These are phyloP conservation scores for Podarcis muralis DNA, from an alignment of 2,113 vertebrate species.

Conservation along the genomic window DNA sequence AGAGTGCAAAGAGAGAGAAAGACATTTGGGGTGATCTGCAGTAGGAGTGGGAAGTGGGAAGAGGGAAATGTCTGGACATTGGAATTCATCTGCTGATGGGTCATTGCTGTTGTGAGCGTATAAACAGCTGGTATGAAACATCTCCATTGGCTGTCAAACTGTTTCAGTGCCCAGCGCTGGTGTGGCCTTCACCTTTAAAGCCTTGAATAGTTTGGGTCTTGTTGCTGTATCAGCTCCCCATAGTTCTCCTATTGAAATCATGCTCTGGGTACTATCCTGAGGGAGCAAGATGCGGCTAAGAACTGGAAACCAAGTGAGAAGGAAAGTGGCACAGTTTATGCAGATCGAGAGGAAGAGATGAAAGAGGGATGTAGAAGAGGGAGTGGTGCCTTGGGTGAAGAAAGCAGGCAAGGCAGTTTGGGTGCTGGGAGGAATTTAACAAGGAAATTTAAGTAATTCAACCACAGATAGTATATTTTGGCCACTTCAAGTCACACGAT, in stretches of 20 bases:
- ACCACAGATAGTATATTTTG: not conserved
- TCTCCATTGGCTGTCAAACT: not conserved
- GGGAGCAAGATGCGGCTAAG: not conserved
- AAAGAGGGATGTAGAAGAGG: not conserved
- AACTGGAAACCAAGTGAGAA: not conserved
- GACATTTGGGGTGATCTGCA: not conserved
- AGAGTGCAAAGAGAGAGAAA: not conserved
- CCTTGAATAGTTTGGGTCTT: not conserved
- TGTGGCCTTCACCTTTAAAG: not conserved
- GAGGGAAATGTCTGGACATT: not conserved
- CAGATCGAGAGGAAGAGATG: not conserved
- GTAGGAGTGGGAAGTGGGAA: not conserved
- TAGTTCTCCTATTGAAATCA: not conserved
- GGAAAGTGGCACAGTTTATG: not conserved
- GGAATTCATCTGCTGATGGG: not conserved
- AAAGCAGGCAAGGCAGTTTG: not conserved
- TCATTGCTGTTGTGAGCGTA: not conserved
- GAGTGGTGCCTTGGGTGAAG: not conserved
- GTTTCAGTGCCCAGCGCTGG: not conserved
- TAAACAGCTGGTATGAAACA: not conserved
- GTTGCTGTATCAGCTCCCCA: not conserved
- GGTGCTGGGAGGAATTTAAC: not conserved
- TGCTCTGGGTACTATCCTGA: not conserved
- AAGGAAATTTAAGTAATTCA: not conserved
- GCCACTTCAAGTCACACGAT: not conserved